Evolutionary conservation across 2,888 invertebrate genomes (phyloP).

Genomic region (Drosophila siamana): DNA sequence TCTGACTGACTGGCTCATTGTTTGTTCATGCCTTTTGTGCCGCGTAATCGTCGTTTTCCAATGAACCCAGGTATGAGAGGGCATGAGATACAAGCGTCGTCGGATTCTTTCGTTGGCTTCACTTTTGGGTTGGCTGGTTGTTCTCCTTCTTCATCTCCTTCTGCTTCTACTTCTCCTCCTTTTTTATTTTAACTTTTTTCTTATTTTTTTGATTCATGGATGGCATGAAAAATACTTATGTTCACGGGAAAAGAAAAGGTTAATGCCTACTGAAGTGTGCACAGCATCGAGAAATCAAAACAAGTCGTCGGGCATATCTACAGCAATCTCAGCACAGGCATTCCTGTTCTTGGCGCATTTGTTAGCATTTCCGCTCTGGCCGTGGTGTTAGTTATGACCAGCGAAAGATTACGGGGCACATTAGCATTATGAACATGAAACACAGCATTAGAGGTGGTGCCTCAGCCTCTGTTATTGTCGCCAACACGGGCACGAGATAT

Average conservation of each 20-base stretch:
- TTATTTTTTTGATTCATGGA: constrained; percentile 69
- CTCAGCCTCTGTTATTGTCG: constrained; percentile 11
- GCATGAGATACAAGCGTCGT: constrained; percentile 71
- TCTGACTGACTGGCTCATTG: constrained; percentile 56
- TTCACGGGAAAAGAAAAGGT: constrained; percentile 68
- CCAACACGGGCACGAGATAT: background rate
- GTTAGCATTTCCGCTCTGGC: constrained; percentile 71
- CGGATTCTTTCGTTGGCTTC: constrained; percentile 66
- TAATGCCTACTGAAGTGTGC: constrained; percentile 80
- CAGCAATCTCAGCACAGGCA: constrained; percentile 10
- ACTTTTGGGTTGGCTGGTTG: constrained; percentile 20
- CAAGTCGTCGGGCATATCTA: constrained; percentile 7
- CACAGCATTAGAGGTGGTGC: constrained; percentile 24
- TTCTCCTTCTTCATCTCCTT: too few relatives aligned
- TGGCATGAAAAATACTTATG: constrained; percentile 63
- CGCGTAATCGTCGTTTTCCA: constrained; percentile 80
- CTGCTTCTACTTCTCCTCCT: constrained; percentile 25
- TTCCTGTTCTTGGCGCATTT: constrained; percentile 25
- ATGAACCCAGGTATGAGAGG: constrained; percentile 71
- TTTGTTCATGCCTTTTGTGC: constrained; percentile 76
- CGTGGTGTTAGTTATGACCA: constrained; percentile 61
- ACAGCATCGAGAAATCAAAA: constrained; percentile 64
- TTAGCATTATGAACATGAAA: constrained; percentile 20
- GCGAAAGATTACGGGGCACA: constrained; percentile 43
- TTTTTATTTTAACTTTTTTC: constrained; percentile 23